These are phyloP conservation scores for Cantharis lateralis DNA, from an alignment of 2,888 invertebrate genomes.

Conservation along the genomic window DNA sequence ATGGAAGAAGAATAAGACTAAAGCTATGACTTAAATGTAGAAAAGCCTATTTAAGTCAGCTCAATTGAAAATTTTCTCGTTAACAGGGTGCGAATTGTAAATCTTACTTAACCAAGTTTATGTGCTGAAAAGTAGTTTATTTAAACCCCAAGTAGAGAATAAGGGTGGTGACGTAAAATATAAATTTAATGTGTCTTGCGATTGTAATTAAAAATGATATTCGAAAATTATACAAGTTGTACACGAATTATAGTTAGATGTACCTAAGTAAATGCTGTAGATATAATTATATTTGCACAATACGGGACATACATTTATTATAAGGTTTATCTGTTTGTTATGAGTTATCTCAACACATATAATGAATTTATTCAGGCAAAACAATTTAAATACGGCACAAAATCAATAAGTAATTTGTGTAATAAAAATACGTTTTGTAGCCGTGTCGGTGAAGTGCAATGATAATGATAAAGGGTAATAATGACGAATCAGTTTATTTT, in stretches of 20 bases:
- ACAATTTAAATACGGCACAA: conserved; percentile 35
- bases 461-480: conserved; percentile 41
- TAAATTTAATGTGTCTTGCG: neutral
- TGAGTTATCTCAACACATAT: conserved; percentile 29
- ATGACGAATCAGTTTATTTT: conserved; percentile 42
- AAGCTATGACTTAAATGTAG: neutral
- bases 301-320: conserved; percentile 24
- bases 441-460: conserved; percentile 38
- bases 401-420: conserved; percentile 43
- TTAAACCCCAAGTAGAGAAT: neutral
- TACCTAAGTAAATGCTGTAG: neutral
- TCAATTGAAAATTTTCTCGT: neutral
- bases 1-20: too few relatives aligned
- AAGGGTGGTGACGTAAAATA: neutral
- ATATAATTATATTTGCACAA: conserved; percentile 28
- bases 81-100: neutral
- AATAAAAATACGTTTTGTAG: conserved; percentile 36
- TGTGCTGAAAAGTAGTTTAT: neutral
- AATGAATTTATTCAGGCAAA: conserved; percentile 33
- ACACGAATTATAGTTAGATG: neutral
- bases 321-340: conserved; percentile 31
- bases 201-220: neutral
- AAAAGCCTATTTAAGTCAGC: neutral
- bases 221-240: conserved; percentile 1
- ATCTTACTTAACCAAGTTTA: neutral